Percentiles rank a stretch among this genome's conserved stretches.
These are phyloP conservation scores for Taenioides sp. DNA, from an alignment of 2,797 vertebrate genomes.

Conservation along the genomic window DNA sequence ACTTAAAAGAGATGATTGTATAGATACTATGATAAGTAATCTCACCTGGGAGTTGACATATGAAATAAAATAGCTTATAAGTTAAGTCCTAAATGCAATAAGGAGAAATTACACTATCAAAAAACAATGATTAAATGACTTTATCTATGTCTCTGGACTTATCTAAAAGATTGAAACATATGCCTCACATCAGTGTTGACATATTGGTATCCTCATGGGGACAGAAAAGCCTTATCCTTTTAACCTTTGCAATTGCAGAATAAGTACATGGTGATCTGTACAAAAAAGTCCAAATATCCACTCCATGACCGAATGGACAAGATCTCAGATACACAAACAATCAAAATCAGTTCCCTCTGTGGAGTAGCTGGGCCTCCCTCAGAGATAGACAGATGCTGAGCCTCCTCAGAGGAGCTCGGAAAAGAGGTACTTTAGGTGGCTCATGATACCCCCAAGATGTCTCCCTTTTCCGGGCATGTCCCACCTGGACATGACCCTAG, in stretches of 20 bases:
- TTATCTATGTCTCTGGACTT: background rate
- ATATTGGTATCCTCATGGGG: background rate
- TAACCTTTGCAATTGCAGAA: background rate
- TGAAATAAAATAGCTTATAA: background rate
- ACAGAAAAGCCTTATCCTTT: background rate
- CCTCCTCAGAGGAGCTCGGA: background rate
- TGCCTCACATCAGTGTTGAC: background rate
- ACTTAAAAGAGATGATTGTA: background rate
- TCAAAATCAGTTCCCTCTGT: background rate
- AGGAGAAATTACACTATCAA: conserved; percentile 1
- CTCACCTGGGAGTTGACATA: conserved; percentile 3
- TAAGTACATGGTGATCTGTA: background rate
- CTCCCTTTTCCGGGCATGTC: no score
- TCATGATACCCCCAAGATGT: no score
- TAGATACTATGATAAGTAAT: conserved; percentile 1
- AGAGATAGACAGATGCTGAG: background rate
- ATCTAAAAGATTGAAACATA: background rate
- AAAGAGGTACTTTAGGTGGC: background rate
- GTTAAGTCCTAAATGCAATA: conserved; percentile 1
- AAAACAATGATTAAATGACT: conserved; percentile 1
- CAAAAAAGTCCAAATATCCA: background rate
- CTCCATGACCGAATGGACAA: background rate
- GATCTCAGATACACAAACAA: background rate
- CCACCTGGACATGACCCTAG: no score
- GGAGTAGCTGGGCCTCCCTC: background rate